A percentile compares a stretch with the other conserved stretches of the same genome.
phyloP scores from a whole-genome alignment of 2,797 vertebrate genomes.

The Onychomys torridus region DNA sequence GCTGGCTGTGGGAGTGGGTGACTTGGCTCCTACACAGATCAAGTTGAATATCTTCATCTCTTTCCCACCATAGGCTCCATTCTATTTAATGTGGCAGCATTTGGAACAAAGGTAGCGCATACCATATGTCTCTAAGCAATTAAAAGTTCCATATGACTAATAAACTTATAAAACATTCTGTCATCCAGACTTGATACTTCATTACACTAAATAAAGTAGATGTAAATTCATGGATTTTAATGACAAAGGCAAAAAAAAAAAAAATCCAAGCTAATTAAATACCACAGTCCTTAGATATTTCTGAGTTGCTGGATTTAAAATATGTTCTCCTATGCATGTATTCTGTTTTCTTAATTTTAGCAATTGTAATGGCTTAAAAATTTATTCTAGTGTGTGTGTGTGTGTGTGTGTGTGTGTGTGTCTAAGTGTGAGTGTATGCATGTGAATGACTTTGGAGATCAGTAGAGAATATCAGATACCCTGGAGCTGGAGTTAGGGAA shows the following conservation, averaged over 20 bases:
- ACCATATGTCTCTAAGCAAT: slow-evolving; percentile 45
- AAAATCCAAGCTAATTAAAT: slow-evolving; percentile 49
- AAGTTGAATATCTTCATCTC: background rate
- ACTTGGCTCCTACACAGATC: background rate
- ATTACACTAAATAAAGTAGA: background rate
- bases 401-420: background rate
- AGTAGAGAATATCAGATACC: background rate
- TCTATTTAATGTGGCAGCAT: background rate
- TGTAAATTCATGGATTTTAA: background rate
- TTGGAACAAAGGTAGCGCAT: background rate
- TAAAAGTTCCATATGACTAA: background rate
- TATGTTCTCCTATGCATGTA: background rate
- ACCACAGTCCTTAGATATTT: slow-evolving; percentile 17
- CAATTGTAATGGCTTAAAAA: background rate
- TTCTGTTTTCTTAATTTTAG: background rate
- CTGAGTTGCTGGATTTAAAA: slow-evolving; percentile 33
- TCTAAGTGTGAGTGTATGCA: background rate
- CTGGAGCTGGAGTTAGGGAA: too few species aligned
- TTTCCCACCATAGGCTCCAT: background rate
- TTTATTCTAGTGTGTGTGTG: background rate
- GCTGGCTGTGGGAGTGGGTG: background rate
- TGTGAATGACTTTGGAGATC: background rate
- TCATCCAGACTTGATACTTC: slow-evolving; percentile 1
- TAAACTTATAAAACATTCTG: background rate
- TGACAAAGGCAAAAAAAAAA: slow-evolving; percentile 44